A percentile compares a stretch with the other conserved stretches of the same genome.
phyloP scores from a whole-genome alignment of 1,140 invertebrate genomes.

The Hycleus cichorii region DNA sequence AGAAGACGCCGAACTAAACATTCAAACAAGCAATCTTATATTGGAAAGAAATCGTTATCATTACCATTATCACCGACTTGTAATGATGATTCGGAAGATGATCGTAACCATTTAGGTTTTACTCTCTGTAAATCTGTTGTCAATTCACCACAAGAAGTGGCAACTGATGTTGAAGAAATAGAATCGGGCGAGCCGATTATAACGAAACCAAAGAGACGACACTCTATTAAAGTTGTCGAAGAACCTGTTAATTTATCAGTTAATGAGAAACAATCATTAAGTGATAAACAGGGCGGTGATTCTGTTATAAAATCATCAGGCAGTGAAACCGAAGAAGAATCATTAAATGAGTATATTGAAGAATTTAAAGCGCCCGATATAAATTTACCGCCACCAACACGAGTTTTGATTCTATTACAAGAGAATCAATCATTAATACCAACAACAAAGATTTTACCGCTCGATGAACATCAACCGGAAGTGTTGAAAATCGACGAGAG shows the following conservation, averaged over 20 bases:
- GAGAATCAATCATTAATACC: conserved; percentile 44
- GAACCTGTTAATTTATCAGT: background rate
- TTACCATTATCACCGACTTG: too few relatives aligned
- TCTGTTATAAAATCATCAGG: background rate
- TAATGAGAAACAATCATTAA: background rate
- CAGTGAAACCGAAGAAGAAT: conserved; percentile 1
- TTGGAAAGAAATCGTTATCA: too few relatives aligned
- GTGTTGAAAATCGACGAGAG: conserved; percentile 36
- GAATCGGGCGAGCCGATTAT: too few relatives aligned
- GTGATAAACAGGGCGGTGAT: background rate
- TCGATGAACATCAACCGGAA: conserved; percentile 39
- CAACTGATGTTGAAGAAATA: too few relatives aligned
- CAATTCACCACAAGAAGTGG: too few relatives aligned
- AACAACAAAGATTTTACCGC: conserved; percentile 41
- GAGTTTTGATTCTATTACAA: conserved; percentile 44
- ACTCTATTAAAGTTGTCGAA: too few relatives aligned
- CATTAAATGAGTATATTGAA: background rate
- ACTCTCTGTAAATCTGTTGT: too few relatives aligned
- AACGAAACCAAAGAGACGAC: too few relatives aligned
- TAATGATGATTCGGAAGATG: too few relatives aligned
- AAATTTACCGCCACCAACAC: conserved; percentile 39
- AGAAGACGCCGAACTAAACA: background rate
- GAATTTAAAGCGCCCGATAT: conserved; percentile 27
- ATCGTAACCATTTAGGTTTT: too few relatives aligned
- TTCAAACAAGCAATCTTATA: too few relatives aligned